phyloP scores from a whole-genome alignment of 2,888 invertebrate genomes.

The Chrysina gloriosa region DNA sequence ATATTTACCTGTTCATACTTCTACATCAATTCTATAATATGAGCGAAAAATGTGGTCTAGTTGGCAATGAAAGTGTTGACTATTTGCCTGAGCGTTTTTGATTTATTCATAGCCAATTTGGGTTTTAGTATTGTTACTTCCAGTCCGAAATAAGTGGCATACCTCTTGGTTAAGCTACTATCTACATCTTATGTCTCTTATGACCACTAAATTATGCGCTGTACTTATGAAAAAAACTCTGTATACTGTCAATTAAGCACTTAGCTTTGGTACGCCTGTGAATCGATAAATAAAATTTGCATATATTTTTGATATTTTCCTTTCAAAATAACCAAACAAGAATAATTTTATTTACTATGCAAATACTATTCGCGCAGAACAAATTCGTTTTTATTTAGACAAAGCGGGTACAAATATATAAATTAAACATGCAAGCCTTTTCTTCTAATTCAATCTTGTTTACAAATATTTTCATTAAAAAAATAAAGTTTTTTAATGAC shows the following conservation, averaged over 20 bases:
- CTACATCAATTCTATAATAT: neutral
- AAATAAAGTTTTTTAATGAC: no score
- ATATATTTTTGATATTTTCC: neutral
- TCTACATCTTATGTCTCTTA: no score
- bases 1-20: neutral
- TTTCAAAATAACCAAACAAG: neutral
- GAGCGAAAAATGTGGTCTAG: neutral
- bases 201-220: no score
- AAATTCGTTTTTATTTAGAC: neutral
- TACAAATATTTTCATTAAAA: no score
- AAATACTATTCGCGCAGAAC: neutral
- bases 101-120: neutral
- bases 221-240: no score
- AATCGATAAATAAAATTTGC: neutral
- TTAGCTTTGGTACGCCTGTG: no score
- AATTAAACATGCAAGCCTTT: no score
- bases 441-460: no score
- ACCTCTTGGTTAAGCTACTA: no score
- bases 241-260: neutral
- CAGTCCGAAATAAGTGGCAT: neutral
- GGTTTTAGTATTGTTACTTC: neutral
- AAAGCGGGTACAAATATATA: neutral
- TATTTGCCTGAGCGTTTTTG: no score
- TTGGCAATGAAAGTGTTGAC: slow-evolving; percentile 12
- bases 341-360: neutral